Conservation (phyloP, 2,888 invertebrate genomes). For the Xylocampa areola region DNA sequence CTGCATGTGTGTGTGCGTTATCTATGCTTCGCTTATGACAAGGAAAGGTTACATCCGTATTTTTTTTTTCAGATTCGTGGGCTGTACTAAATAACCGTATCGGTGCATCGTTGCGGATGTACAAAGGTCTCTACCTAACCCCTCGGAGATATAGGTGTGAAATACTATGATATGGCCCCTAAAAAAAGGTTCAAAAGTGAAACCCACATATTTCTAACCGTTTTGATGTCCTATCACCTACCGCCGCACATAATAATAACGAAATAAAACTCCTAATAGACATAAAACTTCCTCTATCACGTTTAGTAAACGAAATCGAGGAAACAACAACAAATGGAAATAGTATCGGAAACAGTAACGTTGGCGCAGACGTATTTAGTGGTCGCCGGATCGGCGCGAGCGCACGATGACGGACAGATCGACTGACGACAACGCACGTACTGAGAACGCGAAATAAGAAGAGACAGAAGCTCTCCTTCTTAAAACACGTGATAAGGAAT, state of each 20-base stretch:
- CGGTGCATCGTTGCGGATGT: no score
- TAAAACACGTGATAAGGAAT: neutral
- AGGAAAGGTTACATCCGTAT: no score
- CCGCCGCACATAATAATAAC: conserved; percentile 52
- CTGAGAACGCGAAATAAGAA: conserved; percentile 20
- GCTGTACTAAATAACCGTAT: no score
- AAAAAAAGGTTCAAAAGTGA: conserved; percentile 42
- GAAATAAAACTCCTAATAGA: conserved; percentile 60
- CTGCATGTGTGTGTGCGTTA: no score
- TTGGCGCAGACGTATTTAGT: conserved; percentile 81
- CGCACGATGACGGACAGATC: conserved; percentile 77
- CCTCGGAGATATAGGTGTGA: no score
- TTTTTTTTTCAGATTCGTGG: no score
- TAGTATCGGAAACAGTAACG: conserved; percentile 83
- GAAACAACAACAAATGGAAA: conserved; percentile 79
- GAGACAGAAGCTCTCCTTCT: conserved; percentile 29
- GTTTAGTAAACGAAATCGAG: conserved; percentile 66
- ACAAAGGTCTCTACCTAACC: no score
- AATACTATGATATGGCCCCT: no score
- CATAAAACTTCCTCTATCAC: conserved; percentile 71
- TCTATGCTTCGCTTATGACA: no score
- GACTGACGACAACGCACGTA: conserved; percentile 71
- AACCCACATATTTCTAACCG: conserved; percentile 24
- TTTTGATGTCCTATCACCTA: conserved; percentile 46
- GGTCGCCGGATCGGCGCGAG: conserved; percentile 58